phyloP scores from a whole-genome alignment of 64 coral and sea anemone species.

The Stylophora pistillata region DNA sequence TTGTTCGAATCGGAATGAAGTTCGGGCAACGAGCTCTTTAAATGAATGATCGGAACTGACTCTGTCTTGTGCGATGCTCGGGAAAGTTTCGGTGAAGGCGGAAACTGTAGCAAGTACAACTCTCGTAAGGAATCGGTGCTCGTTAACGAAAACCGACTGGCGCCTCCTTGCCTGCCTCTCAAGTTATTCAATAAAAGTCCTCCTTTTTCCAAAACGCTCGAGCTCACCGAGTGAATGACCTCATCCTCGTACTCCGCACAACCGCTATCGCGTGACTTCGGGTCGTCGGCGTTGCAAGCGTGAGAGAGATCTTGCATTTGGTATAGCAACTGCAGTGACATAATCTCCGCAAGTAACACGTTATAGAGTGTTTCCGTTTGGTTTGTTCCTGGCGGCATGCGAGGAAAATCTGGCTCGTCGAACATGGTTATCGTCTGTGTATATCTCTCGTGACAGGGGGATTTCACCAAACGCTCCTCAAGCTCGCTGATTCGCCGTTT shows the following conservation, averaged over 20 bases:
- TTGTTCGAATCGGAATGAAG: constrained; percentile 53
- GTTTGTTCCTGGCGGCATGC: constrained; percentile 25
- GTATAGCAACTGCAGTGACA: constrained; percentile 90
- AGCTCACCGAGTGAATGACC: constrained; percentile 71
- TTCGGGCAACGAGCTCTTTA: constrained; percentile 14
- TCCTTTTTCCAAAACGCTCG: constrained; percentile 82
- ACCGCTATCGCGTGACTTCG: constrained; percentile 77
- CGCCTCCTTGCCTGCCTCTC: constrained; percentile 56
- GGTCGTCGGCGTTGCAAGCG: constrained; percentile 53
- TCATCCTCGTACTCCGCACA: constrained; percentile 91
- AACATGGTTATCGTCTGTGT: constrained; percentile 27
- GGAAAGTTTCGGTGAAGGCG: constrained; percentile 42
- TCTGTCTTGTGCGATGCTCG: constrained; percentile 2
- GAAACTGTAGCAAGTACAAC: constrained; percentile 55
- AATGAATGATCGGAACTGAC: constrained; percentile 21
- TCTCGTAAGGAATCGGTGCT: constrained; percentile 85
- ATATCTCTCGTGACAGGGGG: constrained; percentile 28
- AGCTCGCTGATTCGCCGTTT: constrained; percentile 16
- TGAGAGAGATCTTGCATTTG: constrained; percentile 91
- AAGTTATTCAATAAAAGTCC: constrained; percentile 82
- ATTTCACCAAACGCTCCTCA: constrained; percentile 3
- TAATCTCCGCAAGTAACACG: constrained; percentile 89
- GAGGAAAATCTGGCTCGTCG: constrained; percentile 32
- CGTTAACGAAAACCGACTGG: constrained; percentile 60
- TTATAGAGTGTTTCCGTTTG: constrained; percentile 83